phyloP scores from a whole-genome alignment of 2,888 invertebrate genomes.

The Torymus texanus region DNA sequence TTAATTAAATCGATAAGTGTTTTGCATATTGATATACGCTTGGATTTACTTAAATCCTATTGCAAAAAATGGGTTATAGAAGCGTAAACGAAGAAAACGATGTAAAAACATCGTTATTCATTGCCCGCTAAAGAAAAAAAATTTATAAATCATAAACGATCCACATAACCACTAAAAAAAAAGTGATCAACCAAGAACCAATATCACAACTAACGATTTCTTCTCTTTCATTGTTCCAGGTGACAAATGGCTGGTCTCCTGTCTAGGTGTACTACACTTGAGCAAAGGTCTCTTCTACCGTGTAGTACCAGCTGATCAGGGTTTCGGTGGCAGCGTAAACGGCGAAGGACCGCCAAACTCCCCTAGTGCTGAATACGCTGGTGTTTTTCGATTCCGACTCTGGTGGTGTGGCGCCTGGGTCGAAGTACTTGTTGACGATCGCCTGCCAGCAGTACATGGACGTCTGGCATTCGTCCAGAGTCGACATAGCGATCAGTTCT shows the following conservation, averaged over 20 bases:
- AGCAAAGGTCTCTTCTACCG: constrained; percentile 92
- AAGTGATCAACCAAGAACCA: too few relatives aligned
- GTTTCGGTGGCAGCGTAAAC: constrained; percentile 82
- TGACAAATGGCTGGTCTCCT: constrained; percentile 93
- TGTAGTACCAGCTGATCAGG: constrained; percentile 93
- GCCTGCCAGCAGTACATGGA: constrained; percentile 91
- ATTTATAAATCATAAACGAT: too few relatives aligned
- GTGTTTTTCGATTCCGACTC: constrained; percentile 90
- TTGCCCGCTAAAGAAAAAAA: too few relatives aligned
- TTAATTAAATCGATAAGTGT: too few relatives aligned
- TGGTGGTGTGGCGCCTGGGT: constrained; percentile 98
- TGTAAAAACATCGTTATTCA: too few relatives aligned
- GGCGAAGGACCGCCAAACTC: constrained; percentile 74
- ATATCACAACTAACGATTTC: too few relatives aligned
- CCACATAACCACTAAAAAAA: too few relatives aligned
- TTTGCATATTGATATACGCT: too few relatives aligned
- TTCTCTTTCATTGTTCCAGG: constrained; percentile 77
- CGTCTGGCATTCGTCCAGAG: constrained; percentile 91
- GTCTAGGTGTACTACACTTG: constrained; percentile 88
- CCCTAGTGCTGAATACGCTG: constrained; percentile 79
- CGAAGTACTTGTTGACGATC: constrained; percentile 91
- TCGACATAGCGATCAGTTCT: constrained; percentile 87
- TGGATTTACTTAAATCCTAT: too few relatives aligned
- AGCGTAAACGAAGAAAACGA: too few relatives aligned
- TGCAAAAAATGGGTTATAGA: too few relatives aligned